Evolutionary conservation across 2,797 vertebrate species (phyloP), one percentile per base, ranked within the genome.

Genomic region (Oreonectes daqikongensis): DNA sequence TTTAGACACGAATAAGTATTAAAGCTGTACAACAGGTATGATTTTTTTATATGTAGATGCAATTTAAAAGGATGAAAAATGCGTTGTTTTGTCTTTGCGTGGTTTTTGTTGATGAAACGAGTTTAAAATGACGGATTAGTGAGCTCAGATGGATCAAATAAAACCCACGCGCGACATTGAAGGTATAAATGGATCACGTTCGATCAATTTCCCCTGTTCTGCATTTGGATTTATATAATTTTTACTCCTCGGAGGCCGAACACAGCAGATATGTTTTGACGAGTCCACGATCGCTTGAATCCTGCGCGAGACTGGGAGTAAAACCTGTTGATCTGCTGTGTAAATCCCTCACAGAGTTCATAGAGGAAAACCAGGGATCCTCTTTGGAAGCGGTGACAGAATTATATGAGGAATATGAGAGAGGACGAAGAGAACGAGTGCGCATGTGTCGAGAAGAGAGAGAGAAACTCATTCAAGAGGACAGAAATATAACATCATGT

Each of bases 381-480:
- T 85, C 92, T 1, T 66, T 86, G 1, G 86, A 86, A 55, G 77
- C 81, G 1, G 85, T 93, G 59, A 85, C 69, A 15, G 74, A 83
- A 0, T 72, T 93, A 82, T 91, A 92, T 5, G 90, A 93, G 32
- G 85, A 89, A 26, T 88, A 92, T 17, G 89, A 92, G 74, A 90
- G 78, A 72, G 89, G 91, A 69, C 87, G 90, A 17, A 71, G 63
- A 40, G 89, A 75, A 77, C 84, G 81, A 74, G 69, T 93, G 24
- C 77, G 81, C 55, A 72, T 84, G 82, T 92, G 90, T 64, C 81
- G 84, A 32, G 82, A 86, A 66, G 90, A 92, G 84, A 86, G 87
- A 83, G 78, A 84, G 70, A 87, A 83, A 78, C 86, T 92, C 83
- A 86, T 88, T 44, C 81, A 84, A 68, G 79, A 79, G 6, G 61